Conservation (phyloP, 2,888 invertebrate species). For the Hesperia comma region DNA sequence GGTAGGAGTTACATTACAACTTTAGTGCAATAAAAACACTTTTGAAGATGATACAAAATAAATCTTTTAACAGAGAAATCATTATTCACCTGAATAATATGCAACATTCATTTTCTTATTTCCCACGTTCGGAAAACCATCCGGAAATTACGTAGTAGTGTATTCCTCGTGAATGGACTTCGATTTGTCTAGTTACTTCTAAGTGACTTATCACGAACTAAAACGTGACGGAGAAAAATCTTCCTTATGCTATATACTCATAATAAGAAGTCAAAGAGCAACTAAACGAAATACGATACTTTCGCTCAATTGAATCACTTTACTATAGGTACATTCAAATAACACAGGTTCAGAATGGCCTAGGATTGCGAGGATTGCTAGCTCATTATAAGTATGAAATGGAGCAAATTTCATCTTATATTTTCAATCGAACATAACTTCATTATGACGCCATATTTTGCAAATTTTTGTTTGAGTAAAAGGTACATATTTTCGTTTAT, state of each 20-base stretch:
- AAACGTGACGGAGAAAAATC: slow-evolving; percentile 21
- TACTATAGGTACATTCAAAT: background rate
- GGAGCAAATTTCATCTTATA: no score
- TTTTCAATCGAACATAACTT: no score
- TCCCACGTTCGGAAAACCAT: slow-evolving; percentile 12
- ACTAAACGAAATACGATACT: slow-evolving; percentile 20
- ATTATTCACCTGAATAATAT: no score
- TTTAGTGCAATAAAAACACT: no score
- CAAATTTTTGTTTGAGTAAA: no score
- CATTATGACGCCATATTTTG: no score
- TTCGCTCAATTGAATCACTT: slow-evolving; percentile 3
- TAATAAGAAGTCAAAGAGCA: slow-evolving; percentile 24
- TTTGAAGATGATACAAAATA: no score
- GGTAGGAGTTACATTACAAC: no score
- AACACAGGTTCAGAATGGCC: slow-evolving; percentile 2
- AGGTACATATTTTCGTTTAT: no score
- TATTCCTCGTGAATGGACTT: slow-evolving; percentile 1
- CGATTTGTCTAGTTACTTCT: slow-evolving; percentile 6
- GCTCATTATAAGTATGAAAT: no score
- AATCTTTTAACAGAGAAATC: no score
- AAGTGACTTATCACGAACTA: slow-evolving; percentile 26
- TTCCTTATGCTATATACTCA: slow-evolving; percentile 13
- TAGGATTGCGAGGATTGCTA: background rate
- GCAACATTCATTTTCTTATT: background rate
- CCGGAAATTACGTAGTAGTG: slow-evolving; percentile 2